These are phyloP conservation scores for Patagioenas fasciata DNA, from an alignment of 2,113 vertebrate genomes.

Conservation along the genomic window DNA sequence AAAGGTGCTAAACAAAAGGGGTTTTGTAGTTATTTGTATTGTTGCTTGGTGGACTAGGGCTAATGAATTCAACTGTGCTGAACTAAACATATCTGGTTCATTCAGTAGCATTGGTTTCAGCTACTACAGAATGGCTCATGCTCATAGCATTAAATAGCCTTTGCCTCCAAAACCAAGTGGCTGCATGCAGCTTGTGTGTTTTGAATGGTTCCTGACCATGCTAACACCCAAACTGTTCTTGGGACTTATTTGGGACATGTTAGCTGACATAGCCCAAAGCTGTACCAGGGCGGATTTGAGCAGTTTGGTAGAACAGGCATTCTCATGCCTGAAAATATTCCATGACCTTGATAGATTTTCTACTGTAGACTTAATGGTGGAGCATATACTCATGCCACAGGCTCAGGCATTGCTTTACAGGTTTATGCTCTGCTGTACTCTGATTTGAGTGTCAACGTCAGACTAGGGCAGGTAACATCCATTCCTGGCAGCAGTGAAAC, in stretches of 20 bases:
- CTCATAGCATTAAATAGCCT: neutral
- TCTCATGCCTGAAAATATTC: neutral
- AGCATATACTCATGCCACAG: neutral
- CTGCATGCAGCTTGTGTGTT: neutral
- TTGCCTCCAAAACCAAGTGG: neutral
- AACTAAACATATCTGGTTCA: neutral
- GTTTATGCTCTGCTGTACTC: neutral
- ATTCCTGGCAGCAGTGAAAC: neutral
- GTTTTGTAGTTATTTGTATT: neutral
- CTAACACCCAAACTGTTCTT: neutral
- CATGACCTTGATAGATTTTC: neutral
- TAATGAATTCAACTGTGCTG: neutral
- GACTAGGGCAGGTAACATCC: neutral
- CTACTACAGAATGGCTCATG: neutral
- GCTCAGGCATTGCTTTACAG: neutral
- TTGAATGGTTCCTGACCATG: neutral
- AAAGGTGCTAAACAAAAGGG: neutral
- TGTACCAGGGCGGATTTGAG: neutral
- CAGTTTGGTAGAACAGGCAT: neutral
- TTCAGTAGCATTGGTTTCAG: neutral
- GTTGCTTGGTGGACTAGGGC: neutral
- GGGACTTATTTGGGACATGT: neutral
- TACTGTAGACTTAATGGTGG: neutral
- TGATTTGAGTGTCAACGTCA: neutral
- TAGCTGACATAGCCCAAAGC: neutral